These are phyloP conservation scores for Morone chrysops DNA, from an alignment of 2,113 vertebrate genomes.

Conservation along the genomic window DNA sequence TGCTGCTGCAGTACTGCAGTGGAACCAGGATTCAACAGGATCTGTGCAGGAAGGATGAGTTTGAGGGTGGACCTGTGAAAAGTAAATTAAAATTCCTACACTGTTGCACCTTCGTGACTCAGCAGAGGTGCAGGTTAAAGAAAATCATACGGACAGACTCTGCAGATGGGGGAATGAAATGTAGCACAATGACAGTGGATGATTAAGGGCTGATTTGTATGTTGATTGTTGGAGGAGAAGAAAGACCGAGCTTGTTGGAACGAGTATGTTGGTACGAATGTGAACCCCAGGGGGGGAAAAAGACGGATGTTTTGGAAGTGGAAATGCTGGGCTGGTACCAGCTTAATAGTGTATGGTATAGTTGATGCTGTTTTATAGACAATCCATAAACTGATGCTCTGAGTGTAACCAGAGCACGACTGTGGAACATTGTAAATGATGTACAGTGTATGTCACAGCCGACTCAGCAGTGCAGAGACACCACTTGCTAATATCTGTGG, in stretches of 20 bases:
- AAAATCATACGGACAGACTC: conserved; percentile 26
- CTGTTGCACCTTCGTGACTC: conserved; percentile 51
- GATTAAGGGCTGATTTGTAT: conserved; percentile 82
- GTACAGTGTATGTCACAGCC: conserved; percentile 75
- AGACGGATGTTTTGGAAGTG: conserved; percentile 47
- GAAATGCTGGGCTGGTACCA: conserved; percentile 88
- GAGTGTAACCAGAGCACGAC: conserved; percentile 68
- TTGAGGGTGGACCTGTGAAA: conserved; percentile 38
- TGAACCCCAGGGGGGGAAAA: conserved; percentile 51
- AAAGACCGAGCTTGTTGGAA: conserved; percentile 48
- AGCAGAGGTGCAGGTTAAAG: conserved; percentile 43
- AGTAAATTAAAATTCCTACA: conserved; percentile 55
- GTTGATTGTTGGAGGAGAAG: conserved; percentile 68
- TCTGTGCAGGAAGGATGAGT: conserved; percentile 23
- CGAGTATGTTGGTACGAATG: conserved; percentile 88
- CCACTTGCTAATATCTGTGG: conserved; percentile 39
- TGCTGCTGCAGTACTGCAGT: conserved; percentile 42
- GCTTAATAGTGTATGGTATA: conserved; percentile 55
- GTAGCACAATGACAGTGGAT: conserved; percentile 72
- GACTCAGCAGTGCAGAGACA: conserved; percentile 80
- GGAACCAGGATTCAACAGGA: conserved; percentile 21
- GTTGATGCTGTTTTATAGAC: conserved; percentile 58
- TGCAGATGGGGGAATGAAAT: conserved; percentile 47
- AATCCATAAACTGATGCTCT: conserved; percentile 65
- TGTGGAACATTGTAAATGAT: conserved; percentile 70